Evolutionary conservation across 64 coral and sea anemone genomes (phyloP).

Genomic region (Stichodactyla helianthus): DNA sequence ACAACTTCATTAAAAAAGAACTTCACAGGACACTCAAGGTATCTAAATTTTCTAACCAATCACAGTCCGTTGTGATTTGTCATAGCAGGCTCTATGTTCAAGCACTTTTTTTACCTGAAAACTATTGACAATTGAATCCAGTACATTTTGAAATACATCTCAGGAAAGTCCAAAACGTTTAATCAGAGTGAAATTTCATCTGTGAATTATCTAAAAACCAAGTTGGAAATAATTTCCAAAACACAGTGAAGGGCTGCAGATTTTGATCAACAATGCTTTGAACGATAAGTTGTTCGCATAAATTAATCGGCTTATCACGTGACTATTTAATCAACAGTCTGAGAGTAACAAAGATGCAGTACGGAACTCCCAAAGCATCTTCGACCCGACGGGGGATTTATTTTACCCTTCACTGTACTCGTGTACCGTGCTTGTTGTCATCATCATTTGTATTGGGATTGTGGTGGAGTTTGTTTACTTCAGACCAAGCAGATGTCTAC

Average conservation of each 20-base stretch:
- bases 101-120: no score
- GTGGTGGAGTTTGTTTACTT: slow-evolving; percentile 34
- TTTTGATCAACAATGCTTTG: no score
- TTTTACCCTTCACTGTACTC: slow-evolving; percentile 80
- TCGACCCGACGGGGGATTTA: slow-evolving; percentile 89
- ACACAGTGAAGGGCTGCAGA: no score
- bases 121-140: no score
- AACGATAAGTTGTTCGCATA: no score
- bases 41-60: background rate
- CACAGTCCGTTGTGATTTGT: no score
- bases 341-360: slow-evolving; percentile 48
- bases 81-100: no score
- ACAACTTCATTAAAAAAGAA: slow-evolving; percentile 49
- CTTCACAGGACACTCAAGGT: slow-evolving; percentile 63
- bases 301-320: background rate
- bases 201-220: no score
- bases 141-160: no score
- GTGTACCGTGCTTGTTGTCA: slow-evolving; percentile 47
- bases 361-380: slow-evolving; percentile 78
- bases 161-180: no score
- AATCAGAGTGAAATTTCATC: no score
- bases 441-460: slow-evolving; percentile 53
- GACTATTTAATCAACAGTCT: slow-evolving; percentile 1
- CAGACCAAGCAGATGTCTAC: background rate
- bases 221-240: no score